These are phyloP conservation scores for Carassius gibelio DNA, from an alignment of 2,113 vertebrate genomes.

Conservation along the genomic window DNA sequence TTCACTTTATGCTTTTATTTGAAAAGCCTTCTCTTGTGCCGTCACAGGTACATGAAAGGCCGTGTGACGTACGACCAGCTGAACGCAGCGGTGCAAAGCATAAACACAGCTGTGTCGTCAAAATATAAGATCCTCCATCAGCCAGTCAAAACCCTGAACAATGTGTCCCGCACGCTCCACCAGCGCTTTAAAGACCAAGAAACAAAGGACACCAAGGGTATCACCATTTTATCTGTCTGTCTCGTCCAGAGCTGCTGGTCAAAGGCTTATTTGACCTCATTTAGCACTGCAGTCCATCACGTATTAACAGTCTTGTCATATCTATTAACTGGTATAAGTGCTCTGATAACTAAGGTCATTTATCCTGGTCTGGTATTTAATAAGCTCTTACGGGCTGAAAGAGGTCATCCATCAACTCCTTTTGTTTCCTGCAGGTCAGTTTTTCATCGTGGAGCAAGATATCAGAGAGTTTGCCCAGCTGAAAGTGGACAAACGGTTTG, in stretches of 20 bases:
- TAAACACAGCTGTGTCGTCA: slow-evolving; percentile 79
- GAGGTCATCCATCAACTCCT: slow-evolving; percentile 11
- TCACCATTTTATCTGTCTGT: neutral
- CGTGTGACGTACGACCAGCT: slow-evolving; percentile 82
- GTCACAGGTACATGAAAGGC: slow-evolving; percentile 84
- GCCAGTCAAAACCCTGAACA: slow-evolving; percentile 72
- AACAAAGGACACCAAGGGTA: slow-evolving; percentile 87
- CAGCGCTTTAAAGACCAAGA: slow-evolving; percentile 85
- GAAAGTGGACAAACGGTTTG: slow-evolving; percentile 86
- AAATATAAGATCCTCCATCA: slow-evolving; percentile 88
- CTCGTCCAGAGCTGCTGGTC: neutral
- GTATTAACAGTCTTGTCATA: slow-evolving; percentile 24
- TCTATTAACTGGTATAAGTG: slow-evolving; percentile 1
- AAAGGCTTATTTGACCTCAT: neutral
- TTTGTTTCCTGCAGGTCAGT: slow-evolving; percentile 49
- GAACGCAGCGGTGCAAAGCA: slow-evolving; percentile 78
- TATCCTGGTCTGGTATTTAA: slow-evolving; percentile 33
- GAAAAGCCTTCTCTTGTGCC: neutral
- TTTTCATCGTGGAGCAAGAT: slow-evolving; percentile 90
- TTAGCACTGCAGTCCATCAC: slow-evolving; percentile 21
- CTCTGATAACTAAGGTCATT: slow-evolving; percentile 21
- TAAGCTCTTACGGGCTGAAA: slow-evolving; percentile 27
- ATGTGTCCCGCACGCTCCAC: slow-evolving; percentile 74
- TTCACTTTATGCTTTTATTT: too few relatives aligned
- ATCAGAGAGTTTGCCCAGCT: slow-evolving; percentile 81